Evolutionary conservation across 2,113 vertebrate species (phyloP).

Genomic region (Onychorhynchus coronatus): DNA sequence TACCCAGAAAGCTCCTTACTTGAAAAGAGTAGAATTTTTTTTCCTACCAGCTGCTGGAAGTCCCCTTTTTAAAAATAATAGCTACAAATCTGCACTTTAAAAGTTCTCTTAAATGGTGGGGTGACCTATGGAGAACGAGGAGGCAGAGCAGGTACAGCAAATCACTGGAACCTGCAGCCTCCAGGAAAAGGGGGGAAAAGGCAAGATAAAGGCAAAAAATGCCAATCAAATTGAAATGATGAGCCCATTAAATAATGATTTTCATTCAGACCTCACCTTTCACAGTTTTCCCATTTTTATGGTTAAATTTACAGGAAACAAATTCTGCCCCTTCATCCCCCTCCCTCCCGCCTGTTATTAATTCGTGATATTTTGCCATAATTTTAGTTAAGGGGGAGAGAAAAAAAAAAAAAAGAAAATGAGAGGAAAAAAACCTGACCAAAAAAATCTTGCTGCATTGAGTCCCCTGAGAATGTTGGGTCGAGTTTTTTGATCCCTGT

Average conservation of each 20-base stretch:
- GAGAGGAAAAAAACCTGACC: slow-evolving; percentile 59
- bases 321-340: slow-evolving; percentile 19
- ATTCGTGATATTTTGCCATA: slow-evolving; percentile 64
- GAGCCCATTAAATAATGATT: slow-evolving; percentile 77
- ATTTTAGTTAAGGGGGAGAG: slow-evolving; percentile 41
- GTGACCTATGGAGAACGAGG: slow-evolving; percentile 24
- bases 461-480: slow-evolving; percentile 84
- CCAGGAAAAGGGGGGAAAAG: background rate
- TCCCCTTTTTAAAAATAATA: slow-evolving; percentile 53
- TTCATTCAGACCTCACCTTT: slow-evolving; percentile 46
- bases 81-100: slow-evolving; percentile 46
- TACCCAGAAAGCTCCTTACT: slow-evolving; percentile 58
- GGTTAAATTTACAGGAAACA: background rate
- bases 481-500: slow-evolving; percentile 85
- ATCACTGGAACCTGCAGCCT: slow-evolving; percentile 31
- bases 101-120: slow-evolving; percentile 35
- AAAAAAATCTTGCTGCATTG: slow-evolving; percentile 76
- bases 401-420: background rate
- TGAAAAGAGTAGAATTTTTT: slow-evolving; percentile 61
- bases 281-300: background rate
- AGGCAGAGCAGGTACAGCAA: slow-evolving; percentile 49
- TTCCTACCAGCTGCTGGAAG: slow-evolving; percentile 50
- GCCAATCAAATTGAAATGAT: slow-evolving; percentile 72
- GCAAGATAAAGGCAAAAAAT: slow-evolving; percentile 27
- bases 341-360: background rate